Evolutionary conservation across 1,140 invertebrate genomes (phyloP).

Genomic region (Pseudomyrmex sp.): DNA sequence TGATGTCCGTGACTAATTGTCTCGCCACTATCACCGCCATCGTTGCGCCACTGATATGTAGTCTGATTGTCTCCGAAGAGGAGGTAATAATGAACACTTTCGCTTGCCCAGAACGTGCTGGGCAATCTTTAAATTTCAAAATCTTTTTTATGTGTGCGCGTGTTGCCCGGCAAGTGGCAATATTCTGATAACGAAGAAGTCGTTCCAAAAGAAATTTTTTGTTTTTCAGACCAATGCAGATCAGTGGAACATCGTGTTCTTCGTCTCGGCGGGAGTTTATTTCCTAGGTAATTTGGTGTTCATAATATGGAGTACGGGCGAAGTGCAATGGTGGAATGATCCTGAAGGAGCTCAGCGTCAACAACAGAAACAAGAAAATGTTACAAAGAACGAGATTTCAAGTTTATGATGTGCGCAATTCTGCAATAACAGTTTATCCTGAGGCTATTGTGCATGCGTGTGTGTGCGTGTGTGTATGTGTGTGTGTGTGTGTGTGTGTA

Average conservation of each 20-base stretch:
- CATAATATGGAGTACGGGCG: constrained; percentile 82
- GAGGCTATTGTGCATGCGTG: too few relatives aligned
- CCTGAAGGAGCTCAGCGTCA: not conserved
- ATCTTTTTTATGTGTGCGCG: not conserved
- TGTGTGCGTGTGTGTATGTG: too few relatives aligned
- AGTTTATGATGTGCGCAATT: not conserved
- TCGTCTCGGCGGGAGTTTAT: constrained; percentile 85
- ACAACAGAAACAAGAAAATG: not conserved
- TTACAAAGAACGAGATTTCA: constrained; percentile 4
- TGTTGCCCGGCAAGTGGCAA: not conserved
- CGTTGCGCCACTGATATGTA: constrained; percentile 86
- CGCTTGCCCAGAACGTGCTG: too few relatives aligned
- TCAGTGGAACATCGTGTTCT: constrained; percentile 87
- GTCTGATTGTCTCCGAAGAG: constrained; percentile 80
- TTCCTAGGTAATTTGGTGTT: constrained; percentile 85
- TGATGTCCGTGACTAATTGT: constrained; percentile 89
- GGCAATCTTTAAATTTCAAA: not conserved
- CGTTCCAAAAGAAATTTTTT: not conserved
- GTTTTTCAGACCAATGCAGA: constrained; percentile 81
- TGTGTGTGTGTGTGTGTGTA: too few relatives aligned
- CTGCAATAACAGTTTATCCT: too few relatives aligned
- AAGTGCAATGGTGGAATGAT: constrained; percentile 84
- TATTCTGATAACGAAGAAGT: not conserved
- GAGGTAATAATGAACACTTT: constrained; percentile 70
- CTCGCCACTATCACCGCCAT: constrained; percentile 88